Evolutionary conservation across 1,140 invertebrate genomes (phyloP).

Genomic region (Lineus longissimus): DNA sequence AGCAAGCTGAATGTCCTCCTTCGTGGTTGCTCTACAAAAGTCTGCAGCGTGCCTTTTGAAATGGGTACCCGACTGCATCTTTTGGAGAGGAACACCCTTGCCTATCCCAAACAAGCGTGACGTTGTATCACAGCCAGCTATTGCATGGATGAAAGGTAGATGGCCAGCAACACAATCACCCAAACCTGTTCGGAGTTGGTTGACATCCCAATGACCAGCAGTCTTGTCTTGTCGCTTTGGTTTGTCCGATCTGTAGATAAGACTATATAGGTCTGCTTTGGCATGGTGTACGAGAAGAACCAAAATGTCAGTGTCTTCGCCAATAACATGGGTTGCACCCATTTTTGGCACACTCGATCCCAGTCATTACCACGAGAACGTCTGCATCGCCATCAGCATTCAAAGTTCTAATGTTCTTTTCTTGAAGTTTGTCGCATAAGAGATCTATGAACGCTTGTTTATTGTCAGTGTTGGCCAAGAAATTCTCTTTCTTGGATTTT

Average conservation of each 20-base stretch:
- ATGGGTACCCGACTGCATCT: not conserved
- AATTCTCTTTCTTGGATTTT: not conserved
- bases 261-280: not conserved
- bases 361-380: not conserved
- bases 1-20: not conserved
- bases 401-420: not conserved
- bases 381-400: not conserved
- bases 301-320: not conserved
- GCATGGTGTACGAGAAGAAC: not conserved
- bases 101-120: not conserved
- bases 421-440: not conserved
- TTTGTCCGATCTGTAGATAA: no score
- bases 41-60: not conserved
- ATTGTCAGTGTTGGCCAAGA: not conserved
- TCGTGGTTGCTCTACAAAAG: not conserved
- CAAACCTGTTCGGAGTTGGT: not conserved
- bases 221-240: no score
- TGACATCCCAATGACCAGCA: no score
- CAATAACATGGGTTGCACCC: not conserved
- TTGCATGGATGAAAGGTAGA: not conserved
- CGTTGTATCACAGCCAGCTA: constrained; percentile 4
- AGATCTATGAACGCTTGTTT: not conserved
- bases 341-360: not conserved
- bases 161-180: not conserved
- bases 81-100: not conserved